These are phyloP conservation scores for Oenanthe melanoleuca DNA, from an alignment of 2,113 vertebrate genomes.

Conservation along the genomic window DNA sequence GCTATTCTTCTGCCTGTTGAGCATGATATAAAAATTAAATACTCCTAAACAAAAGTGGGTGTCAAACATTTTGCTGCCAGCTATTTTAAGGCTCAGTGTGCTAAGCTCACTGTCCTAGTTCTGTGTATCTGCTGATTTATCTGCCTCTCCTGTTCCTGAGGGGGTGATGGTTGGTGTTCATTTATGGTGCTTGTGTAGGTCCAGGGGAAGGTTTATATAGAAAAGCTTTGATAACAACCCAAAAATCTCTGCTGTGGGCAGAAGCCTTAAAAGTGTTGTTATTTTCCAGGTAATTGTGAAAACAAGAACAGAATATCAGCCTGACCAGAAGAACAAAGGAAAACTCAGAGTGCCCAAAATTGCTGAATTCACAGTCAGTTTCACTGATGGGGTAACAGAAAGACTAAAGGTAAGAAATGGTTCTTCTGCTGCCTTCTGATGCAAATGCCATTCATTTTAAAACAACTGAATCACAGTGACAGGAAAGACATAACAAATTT, in stretches of 20 bases:
- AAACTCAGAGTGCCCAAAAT: slow-evolving; percentile 97
- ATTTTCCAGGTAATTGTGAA: slow-evolving; percentile 94
- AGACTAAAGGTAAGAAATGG: slow-evolving; percentile 84
- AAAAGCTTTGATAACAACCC: not conserved
- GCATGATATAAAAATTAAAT: not conserved
- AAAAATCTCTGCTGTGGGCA: not conserved
- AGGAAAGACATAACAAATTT: slow-evolving; percentile 35
- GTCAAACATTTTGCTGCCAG: not conserved
- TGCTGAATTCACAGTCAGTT: slow-evolving; percentile 98
- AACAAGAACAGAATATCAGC: slow-evolving; percentile 95
- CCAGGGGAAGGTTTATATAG: not conserved
- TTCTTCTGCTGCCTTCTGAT: slow-evolving; percentile 22
- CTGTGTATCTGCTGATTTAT: not conserved
- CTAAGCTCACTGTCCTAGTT: not conserved
- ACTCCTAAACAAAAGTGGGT: not conserved
- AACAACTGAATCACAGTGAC: slow-evolving; percentile 31
- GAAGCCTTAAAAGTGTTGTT: not conserved
- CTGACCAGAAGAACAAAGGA: slow-evolving; percentile 94
- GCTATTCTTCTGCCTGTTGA: not conserved
- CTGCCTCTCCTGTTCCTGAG: not conserved
- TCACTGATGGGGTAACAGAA: slow-evolving; percentile 88
- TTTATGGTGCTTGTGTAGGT: not conserved
- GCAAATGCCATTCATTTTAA: slow-evolving; percentile 7
- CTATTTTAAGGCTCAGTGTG: not conserved
- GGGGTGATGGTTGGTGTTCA: not conserved